Evolutionary conservation across 2,113 vertebrate genomes (phyloP), one percentile per base, ranked within the genome.

Genomic region (Nothocercus nigrocapillus): DNA sequence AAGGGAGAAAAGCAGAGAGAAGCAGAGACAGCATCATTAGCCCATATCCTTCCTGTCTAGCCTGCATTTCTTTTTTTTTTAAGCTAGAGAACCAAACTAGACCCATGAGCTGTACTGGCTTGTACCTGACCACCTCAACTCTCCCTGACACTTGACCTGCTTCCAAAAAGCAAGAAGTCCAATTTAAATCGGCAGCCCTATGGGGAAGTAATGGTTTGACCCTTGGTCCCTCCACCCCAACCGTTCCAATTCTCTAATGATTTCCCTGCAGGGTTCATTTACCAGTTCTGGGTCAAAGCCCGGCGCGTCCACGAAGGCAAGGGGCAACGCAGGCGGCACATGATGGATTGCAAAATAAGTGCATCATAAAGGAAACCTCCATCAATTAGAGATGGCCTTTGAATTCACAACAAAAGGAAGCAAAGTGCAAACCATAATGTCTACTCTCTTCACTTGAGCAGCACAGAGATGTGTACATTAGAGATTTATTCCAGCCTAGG

Each of bases 201-300:
- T 13, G 25, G 90, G 95, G 82, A 96, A 91, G 93, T 96, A 95
- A 97, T 92, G 93, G 95, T 95, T 96, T 98, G 95, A 97, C 96
- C 95, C 88, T 83, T 97, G 89, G 88, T 88, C 89, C 53, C 70
- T 81, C 85, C 67, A 93, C 87, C 24, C 64, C 85, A 96, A 94
- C 63, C 22, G 9, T 91, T 95, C 70, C 85, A 95, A 68, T 94
- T 97, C 96, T 96, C 95, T 97, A 98, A 97, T 96, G 94, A 97
- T 96, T 96, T 97, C 96, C 96, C 96, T 94, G 92, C 94, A 97
- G 97, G 94, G 94, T 96, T 97, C 97, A 97, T 96, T 97, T 96
- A 97, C 95, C 93, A 97, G 90, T 96, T 97, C 94, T 94, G 90
- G 95, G 97, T 97, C 96, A 97, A 97, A 97, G 97, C 95, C 96